Percentiles rank a stretch among this genome's conserved stretches.
Conservation (phyloP, 2,797 vertebrate species). For the Phoeniculus purpureus region DNA sequence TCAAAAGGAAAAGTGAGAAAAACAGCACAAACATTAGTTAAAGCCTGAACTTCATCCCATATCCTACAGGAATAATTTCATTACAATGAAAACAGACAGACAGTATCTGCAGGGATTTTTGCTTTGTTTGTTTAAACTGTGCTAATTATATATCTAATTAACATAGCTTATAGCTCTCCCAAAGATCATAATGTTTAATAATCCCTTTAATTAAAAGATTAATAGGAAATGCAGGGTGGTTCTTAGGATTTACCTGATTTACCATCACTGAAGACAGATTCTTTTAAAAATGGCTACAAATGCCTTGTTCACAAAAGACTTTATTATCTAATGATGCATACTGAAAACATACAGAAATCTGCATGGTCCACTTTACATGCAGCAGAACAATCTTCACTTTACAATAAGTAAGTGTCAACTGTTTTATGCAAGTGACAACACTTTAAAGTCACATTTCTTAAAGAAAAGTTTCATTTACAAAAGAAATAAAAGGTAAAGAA, state of each 20-base stretch:
- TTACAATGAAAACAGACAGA: conserved; percentile 81
- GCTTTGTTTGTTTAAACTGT: conserved; percentile 50
- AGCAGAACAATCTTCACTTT: conserved; percentile 86
- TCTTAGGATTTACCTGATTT: conserved; percentile 80
- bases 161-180: conserved; percentile 53
- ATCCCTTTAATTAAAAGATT: conserved; percentile 70
- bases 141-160: conserved; percentile 71
- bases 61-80: conserved; percentile 82
- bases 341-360: conserved; percentile 88
- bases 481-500: conserved; percentile 93
- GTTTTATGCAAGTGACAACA: conserved; percentile 87
- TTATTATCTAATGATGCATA: conserved; percentile 90
- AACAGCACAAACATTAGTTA: conserved; percentile 94
- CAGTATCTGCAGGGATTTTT: conserved; percentile 72
- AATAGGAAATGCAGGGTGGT: conserved; percentile 70
- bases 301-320: conserved; percentile 88
- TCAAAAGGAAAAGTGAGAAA: conserved; percentile 92
- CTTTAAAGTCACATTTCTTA: conserved; percentile 85
- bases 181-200: conserved; percentile 66
- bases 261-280: conserved; percentile 82
- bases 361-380: conserved; percentile 87
- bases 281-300: conserved; percentile 87
- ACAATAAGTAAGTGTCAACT: conserved; percentile 86
- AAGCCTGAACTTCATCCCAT: conserved; percentile 73
- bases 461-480: conserved; percentile 88